Evolutionary conservation across 2,888 invertebrate genomes (phyloP), one percentile per base, ranked within the genome.

Genomic region (Diarsia rubi): DNA sequence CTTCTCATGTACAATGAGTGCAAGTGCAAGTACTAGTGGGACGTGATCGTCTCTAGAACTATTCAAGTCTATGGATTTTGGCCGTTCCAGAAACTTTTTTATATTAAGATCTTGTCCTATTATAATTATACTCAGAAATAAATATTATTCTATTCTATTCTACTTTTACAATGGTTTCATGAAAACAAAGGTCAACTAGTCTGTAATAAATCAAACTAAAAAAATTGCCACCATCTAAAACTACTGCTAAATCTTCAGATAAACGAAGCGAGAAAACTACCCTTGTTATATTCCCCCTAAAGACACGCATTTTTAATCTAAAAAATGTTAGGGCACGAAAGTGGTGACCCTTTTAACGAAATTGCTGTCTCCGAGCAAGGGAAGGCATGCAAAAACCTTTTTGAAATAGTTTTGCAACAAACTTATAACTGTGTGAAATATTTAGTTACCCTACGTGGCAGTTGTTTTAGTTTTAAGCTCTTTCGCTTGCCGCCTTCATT

Each of bases 271-370:
- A 65, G 27, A 42, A 65, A 65, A 63, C 63, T 45, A 47, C 62
- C 49, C 54, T 21, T 45, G 70, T 68, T 64, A 70, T 59, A 69
- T 54, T 71, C 24, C 11, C 76, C 62, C 70, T 42, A 47, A 76
- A 65, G 75, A 70, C 54, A 73, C 69, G 67, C 65, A 82, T 78
- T 85, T 83, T 85, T 78, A 86, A 79, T 85, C 71, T 73, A 67
- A 75, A 78, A 85, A 85, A 79, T 82, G 74, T 78, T 69, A 69
- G 74, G 47, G 1, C 60, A 60, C 74, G 65, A 69, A 75, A 79
- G 73, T 64, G 82, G 75, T 68, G 71, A 80, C 85, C 87, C 85
- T 87, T 85, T 87, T 82, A 86, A 75, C 75, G 12, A 82, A 85
- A 85, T 87, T 87, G 82, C 79, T 77, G 57, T 62, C 49, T 62